These are phyloP conservation scores for Diachasmimorpha longicaudata DNA, from an alignment of 1,140 invertebrate species.

Conservation along the genomic window DNA sequence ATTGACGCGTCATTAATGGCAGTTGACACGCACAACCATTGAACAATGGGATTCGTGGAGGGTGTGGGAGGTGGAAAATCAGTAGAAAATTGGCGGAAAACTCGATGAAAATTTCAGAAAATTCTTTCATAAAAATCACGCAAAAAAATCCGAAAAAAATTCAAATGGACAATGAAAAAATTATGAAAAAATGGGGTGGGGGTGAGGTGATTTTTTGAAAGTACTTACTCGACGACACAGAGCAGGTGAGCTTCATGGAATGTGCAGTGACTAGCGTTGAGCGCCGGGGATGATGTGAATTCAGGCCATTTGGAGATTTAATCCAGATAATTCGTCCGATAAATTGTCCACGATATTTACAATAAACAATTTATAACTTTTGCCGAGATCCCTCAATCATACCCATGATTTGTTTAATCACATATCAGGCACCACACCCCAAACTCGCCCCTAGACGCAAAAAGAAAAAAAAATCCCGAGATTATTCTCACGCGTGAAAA, in stretches of 20 bases:
- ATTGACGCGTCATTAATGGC: too few species aligned
- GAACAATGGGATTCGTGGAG: background rate
- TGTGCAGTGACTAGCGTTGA: background rate
- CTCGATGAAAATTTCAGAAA: background rate
- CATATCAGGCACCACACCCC: background rate
- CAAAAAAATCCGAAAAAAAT: background rate
- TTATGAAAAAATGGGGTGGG: background rate
- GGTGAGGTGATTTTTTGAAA: background rate
- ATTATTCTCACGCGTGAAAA: too few species aligned
- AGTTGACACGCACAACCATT: background rate
- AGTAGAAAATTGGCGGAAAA: background rate
- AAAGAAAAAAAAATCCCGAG: background rate
- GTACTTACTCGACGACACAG: background rate
- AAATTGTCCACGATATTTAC: background rate
- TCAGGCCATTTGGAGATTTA: conserved; percentile 3
- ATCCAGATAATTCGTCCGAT: background rate
- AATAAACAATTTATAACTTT: background rate
- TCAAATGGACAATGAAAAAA: background rate
- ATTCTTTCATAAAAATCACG: background rate
- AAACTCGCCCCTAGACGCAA: background rate
- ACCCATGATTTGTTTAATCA: background rate
- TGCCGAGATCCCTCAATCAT: background rate
- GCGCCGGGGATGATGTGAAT: background rate
- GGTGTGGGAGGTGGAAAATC: background rate
- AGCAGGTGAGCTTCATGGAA: conserved; percentile 3